phyloP scores from a whole-genome alignment of 1,140 invertebrate species.

The Leptinotarsa defecta region DNA sequence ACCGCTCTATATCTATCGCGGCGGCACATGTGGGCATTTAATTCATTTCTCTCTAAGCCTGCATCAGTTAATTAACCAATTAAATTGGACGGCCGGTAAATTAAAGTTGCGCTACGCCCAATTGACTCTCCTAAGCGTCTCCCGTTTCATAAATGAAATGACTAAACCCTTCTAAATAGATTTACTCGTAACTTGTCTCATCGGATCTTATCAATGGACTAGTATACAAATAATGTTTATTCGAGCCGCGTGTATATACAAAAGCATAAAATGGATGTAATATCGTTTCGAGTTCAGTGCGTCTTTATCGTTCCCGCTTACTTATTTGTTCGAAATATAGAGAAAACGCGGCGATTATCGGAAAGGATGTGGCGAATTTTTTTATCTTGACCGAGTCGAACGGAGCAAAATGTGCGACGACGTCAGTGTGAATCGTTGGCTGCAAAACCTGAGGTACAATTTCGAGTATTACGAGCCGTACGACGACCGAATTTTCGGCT shows the following conservation, averaged over 20 bases:
- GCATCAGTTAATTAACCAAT: constrained; percentile 19
- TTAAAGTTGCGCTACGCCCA: constrained; percentile 16
- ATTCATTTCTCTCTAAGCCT: constrained; percentile 20
- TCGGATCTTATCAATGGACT: constrained; percentile 22
- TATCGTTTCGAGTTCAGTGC: constrained; percentile 8
- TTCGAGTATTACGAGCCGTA: constrained; percentile 38
- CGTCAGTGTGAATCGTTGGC: constrained; percentile 38
- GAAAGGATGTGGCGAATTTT: constrained; percentile 26
- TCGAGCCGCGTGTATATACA: constrained; percentile 9
- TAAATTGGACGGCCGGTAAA: constrained; percentile 19
- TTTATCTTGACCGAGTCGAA: constrained; percentile 12
- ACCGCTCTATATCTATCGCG: background rate
- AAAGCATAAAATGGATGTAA: constrained; percentile 14
- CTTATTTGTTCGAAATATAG: constrained; percentile 15
- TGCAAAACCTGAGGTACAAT: constrained; percentile 32
- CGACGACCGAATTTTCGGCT: constrained; percentile 19
- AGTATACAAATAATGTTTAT: constrained; percentile 6
- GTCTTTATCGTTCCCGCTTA: background rate
- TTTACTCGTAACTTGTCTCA: constrained; percentile 7
- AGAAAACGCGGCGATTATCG: constrained; percentile 17
- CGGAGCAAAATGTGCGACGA: constrained; percentile 28
- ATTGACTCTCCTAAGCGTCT: constrained; percentile 14
- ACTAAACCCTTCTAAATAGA: constrained; percentile 22
- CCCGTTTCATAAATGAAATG: constrained; percentile 3
- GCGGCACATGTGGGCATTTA: constrained; percentile 17